These are phyloP conservation scores for Gadopsis bispinosus DNA, from an alignment of 2,797 vertebrate genomes.

Conservation along the genomic window DNA sequence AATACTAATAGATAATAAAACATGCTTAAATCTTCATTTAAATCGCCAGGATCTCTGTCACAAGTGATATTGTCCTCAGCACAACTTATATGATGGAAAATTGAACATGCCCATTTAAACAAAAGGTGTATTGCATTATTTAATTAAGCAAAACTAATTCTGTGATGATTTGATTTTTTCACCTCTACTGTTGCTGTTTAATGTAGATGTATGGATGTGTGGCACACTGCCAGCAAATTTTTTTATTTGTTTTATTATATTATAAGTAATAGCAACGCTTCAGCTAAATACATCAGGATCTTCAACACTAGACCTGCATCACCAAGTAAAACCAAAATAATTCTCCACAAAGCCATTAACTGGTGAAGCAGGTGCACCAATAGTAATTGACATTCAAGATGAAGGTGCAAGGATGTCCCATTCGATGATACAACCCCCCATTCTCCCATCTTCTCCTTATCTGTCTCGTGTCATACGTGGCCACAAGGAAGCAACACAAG, in stretches of 20 bases:
- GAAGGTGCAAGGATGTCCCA: background rate
- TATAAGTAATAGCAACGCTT: background rate
- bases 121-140: conserved; percentile 7
- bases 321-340: background rate
- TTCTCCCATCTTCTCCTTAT: background rate
- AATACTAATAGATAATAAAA: conserved; percentile 33
- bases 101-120: background rate
- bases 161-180: conserved; percentile 13
- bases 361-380: background rate
- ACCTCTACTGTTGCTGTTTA: background rate
- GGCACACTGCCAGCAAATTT: background rate
- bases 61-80: background rate
- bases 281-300: background rate
- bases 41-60: background rate
- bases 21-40: background rate
- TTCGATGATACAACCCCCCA: background rate
- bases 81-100: background rate
- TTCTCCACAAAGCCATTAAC: background rate
- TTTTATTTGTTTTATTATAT: too few relatives aligned
- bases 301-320: background rate
- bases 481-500: background rate
- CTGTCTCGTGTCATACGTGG: conserved; percentile 11
- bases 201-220: background rate
- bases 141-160: background rate
- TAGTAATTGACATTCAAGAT: background rate